These are phyloP conservation scores for Hyperoplus lanceolatus DNA, from an alignment of 2,797 vertebrate species.

Conservation along the genomic window DNA sequence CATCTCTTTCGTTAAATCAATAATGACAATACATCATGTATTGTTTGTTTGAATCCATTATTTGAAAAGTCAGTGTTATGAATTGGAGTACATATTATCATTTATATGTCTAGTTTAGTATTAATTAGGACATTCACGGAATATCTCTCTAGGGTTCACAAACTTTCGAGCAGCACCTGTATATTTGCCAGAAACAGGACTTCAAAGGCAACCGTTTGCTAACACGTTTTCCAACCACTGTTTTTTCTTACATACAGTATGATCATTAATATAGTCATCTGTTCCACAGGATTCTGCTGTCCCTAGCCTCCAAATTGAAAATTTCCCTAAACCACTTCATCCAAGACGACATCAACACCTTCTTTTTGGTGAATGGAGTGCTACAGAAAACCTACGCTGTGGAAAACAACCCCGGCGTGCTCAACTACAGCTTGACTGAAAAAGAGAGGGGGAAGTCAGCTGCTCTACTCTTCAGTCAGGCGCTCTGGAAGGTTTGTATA, in stretches of 20 bases:
- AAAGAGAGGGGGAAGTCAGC: constrained; percentile 83
- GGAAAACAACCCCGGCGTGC: constrained; percentile 80
- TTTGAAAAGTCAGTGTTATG: too few species aligned
- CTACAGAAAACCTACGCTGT: constrained; percentile 77
- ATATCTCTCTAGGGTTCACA: too few species aligned
- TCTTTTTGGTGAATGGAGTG: constrained; percentile 82
- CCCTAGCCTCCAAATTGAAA: constrained; percentile 78
- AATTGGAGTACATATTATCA: too few species aligned
- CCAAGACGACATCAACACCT: constrained; percentile 86
- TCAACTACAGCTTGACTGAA: constrained; percentile 81
- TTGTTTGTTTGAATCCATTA: too few species aligned
- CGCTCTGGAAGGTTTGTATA: constrained; percentile 83
- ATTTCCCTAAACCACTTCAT: constrained; percentile 81
- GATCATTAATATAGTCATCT: neutral
- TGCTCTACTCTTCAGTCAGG: constrained; percentile 78
- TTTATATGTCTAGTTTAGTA: too few species aligned
- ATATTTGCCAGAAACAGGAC: too few species aligned
- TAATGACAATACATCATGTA: too few species aligned
- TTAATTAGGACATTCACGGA: too few species aligned
- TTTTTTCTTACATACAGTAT: too few species aligned
- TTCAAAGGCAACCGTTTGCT: neutral
- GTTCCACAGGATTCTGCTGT: constrained; percentile 81
- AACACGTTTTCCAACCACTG: neutral
- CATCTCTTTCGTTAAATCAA: too few species aligned
- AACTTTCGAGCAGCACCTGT: too few species aligned